Evolutionary conservation across 2,797 vertebrate genomes (phyloP), one percentile per base, ranked within the genome.

Genomic region (Babyrousa celebensis): DNA sequence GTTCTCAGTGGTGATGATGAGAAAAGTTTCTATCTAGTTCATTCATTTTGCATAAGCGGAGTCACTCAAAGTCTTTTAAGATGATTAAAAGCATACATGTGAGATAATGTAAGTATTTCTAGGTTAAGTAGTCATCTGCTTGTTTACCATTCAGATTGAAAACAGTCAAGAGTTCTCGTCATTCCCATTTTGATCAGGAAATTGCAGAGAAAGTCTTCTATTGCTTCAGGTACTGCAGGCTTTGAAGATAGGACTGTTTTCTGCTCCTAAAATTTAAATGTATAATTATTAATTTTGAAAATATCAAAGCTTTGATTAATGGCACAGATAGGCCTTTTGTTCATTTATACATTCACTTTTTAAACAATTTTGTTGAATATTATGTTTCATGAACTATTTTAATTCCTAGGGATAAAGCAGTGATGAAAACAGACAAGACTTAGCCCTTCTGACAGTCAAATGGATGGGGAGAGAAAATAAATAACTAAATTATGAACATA

Each of bases 101-200:
- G 79, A 75, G 91, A 89, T 52, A 75, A 18, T 90, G 1, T 75
- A 89, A 93, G 52, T 32, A 96, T 75, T 88, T 77, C 32, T 36
- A 68, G 21, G 82, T 2, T 2, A 85, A 87, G 6, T 78, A 65
- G 71, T 89, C 85, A 87, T 70, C 14, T 18, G 80, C 36, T 72
- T 85, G 21, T 88, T 98, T 99, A 99, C 99, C 99, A 99, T 99
- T 99, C 99, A 0, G 98, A 98, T 72, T 99, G 99, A 96, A 99
- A 99, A 98, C 99, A 99, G 85, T 99, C 97, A 14, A 99, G 98
- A 1, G 99, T 99, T 97, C 99, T 99, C 56, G 96, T 98, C 99
- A 99, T 99, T 71, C 98, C 99, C 98, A 98, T 94, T 96, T 99
- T 99, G 89, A 98, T 98, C 48, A 99, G 98, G 94, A 99, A 99